Evolutionary conservation across 2,888 invertebrate species (phyloP), one percentile per base, ranked within the genome.

Genomic region (Lycaena phlaeas): DNA sequence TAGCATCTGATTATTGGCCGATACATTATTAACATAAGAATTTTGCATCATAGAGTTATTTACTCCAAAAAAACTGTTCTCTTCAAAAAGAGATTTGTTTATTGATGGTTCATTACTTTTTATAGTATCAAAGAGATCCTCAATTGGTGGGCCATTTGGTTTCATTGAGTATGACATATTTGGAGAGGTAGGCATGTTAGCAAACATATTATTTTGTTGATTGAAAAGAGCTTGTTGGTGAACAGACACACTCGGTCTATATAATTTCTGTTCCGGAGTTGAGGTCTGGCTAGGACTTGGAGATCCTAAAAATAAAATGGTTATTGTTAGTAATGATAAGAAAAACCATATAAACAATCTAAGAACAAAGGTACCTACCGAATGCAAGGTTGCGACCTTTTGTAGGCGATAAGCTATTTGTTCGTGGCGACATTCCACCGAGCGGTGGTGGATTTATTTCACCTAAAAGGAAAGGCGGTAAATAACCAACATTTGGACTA

Each of bases 381-480:
- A 88, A 88, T 17, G 87, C 86, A 40, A 86, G 67, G 49, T 66
- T 84, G 27, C 74, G 81, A 43, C 76, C 87, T 63, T 82, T 87
- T 40, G 88, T 87, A 34, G 89, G 89, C 0, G 88, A 88, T 36
- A 88, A 65, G 43, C 88, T 88, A 49, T 87, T 88, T 3, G 85
- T 84, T 45, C 88, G 71, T 11, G 88, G 86, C 10, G 56, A 49
- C 34, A 50, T 40, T 14, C 41, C 41, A 6, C 44, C 40, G 22
- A 86, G 81, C 6, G 85, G 69, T 12, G 88, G 82, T 14, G 86
- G 77, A 56, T 87, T 88, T 34, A 87, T 84, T 66, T 93, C 93
- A 15, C 94, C 94, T 66, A 94, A 86, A 14, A 94, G 81, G 68
- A 91, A 94, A 45, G 90, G 88, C 36, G 94, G 94, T 56, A 94